Percentiles rank a stretch among this genome's conserved stretches.
Conservation (phyloP, 2,113 vertebrate species). For the Gila orcuttii region DNA sequence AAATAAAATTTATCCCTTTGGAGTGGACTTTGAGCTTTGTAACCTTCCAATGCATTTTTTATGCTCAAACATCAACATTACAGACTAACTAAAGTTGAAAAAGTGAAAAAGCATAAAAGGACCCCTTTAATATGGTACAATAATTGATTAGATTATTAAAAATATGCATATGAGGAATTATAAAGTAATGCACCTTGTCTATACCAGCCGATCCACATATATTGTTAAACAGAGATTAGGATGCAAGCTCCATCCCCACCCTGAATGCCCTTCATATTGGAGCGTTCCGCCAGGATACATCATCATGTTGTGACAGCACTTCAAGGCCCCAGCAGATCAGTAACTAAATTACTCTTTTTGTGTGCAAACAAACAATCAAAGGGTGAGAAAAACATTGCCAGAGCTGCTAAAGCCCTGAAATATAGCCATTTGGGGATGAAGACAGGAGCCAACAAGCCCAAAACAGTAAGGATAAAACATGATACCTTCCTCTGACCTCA, state of each 20-base stretch:
- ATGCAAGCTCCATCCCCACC: neutral
- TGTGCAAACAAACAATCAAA: slow-evolving; percentile 38
- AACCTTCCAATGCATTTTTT: too few species aligned
- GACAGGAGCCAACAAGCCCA: slow-evolving; percentile 5
- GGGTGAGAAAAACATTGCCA: slow-evolving; percentile 2
- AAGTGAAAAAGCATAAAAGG: too few species aligned
- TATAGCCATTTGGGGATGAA: slow-evolving; percentile 1
- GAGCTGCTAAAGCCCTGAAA: neutral
- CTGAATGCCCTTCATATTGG: slow-evolving; percentile 21
- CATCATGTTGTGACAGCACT: neutral
- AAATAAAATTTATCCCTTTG: too few species aligned
- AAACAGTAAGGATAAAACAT: slow-evolving; percentile 26
- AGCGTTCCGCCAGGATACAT: neutral
- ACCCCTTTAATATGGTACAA: neutral
- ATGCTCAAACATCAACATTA: too few species aligned
- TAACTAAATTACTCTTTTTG: slow-evolving; percentile 17
- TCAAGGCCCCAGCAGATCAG: slow-evolving; percentile 13
- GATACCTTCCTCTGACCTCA: slow-evolving; percentile 20
- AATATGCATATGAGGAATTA: neutral
- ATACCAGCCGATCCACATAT: neutral
- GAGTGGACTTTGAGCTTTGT: too few species aligned
- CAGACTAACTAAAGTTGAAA: too few species aligned
- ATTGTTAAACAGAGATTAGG: neutral
- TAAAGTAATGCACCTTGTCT: neutral
- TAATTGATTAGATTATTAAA: neutral